A percentile compares a stretch with the other conserved stretches of the same genome.
phyloP scores from a whole-genome alignment of 92 coral and sea anemone genomes.

The Anthopleura xanthogrammica region DNA sequence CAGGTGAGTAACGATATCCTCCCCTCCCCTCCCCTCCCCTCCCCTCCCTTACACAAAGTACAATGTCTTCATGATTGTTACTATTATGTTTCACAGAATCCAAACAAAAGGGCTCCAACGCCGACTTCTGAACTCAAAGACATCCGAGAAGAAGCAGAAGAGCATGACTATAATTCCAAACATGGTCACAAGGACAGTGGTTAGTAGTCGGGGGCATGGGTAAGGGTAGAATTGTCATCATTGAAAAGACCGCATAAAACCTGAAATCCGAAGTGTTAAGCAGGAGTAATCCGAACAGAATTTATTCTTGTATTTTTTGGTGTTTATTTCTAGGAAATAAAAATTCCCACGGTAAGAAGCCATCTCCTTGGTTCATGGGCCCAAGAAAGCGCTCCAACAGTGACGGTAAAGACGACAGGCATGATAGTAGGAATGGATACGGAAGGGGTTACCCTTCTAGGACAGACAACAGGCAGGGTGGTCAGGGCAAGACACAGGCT shows the following conservation, averaged over 20 bases:
- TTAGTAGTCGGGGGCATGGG: neutral
- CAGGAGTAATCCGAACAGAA: neutral
- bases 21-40: neutral
- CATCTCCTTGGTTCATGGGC: constrained; percentile 69
- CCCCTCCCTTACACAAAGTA: neutral
- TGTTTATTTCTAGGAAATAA: constrained; percentile 18
- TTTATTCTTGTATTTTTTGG: neutral
- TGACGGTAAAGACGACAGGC: constrained; percentile 68
- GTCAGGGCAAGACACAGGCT: constrained; percentile 39
- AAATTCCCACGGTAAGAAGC: constrained; percentile 46
- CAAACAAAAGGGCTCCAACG: constrained; percentile 69
- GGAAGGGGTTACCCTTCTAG: constrained; percentile 42
- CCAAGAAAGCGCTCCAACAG: constrained; percentile 58
- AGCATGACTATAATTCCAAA: constrained; percentile 29
- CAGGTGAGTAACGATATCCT: constrained; percentile 12
- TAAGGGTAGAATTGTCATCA: neutral
- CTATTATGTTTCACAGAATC: constrained; percentile 22
- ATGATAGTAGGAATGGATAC: constrained; percentile 35
- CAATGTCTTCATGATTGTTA: neutral
- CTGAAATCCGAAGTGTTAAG: no score
- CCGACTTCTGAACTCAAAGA: constrained; percentile 83
- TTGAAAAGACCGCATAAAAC: neutral
- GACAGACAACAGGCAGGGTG: constrained; percentile 40
- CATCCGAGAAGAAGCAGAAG: constrained; percentile 79
- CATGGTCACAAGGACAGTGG: constrained; percentile 5